A percentile compares a stretch with the other conserved stretches of the same genome.
Conservation (phyloP, 1,140 invertebrate genomes). For the Ganaspis sp. region DNA sequence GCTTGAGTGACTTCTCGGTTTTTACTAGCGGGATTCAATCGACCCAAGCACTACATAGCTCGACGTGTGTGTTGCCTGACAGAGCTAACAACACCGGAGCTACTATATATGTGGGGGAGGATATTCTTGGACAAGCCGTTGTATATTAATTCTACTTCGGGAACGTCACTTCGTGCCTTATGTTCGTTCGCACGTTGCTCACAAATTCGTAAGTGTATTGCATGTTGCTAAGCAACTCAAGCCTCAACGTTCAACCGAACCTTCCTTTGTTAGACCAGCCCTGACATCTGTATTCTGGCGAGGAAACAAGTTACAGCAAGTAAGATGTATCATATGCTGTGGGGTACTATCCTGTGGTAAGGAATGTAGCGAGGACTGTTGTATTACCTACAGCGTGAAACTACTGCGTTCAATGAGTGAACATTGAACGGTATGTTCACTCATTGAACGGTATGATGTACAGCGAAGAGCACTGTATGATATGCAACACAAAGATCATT, state of each 20-base stretch:
- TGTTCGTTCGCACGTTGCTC: not conserved
- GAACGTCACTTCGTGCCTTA: slow-evolving; percentile 1
- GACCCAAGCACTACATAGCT: slow-evolving; percentile 39
- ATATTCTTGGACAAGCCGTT: slow-evolving; percentile 59
- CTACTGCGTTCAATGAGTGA: too few species aligned
- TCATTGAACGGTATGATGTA: too few species aligned
- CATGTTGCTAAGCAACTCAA: slow-evolving; percentile 1
- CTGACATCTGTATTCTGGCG: not conserved
- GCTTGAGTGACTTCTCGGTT: not conserved
- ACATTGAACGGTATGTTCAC: too few species aligned
- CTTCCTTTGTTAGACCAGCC: not conserved
- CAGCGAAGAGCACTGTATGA: too few species aligned
- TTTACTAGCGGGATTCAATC: slow-evolving; percentile 10
- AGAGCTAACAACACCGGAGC: slow-evolving; percentile 33
- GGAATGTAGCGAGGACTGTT: too few species aligned
- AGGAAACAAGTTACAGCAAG: too few species aligned
- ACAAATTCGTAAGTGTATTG: not conserved
- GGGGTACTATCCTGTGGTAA: too few species aligned
- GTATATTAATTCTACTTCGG: slow-evolving; percentile 62
- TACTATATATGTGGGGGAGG: slow-evolving; percentile 40
- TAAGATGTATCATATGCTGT: too few species aligned
- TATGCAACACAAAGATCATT: too few species aligned
- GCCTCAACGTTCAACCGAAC: not conserved
- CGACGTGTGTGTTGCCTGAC: slow-evolving; percentile 39
- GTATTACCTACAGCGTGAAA: too few species aligned